Base-by-base conservation (phyloP, 1,140 invertebrate species). In the Ctenoplectra terminalis region DNA sequence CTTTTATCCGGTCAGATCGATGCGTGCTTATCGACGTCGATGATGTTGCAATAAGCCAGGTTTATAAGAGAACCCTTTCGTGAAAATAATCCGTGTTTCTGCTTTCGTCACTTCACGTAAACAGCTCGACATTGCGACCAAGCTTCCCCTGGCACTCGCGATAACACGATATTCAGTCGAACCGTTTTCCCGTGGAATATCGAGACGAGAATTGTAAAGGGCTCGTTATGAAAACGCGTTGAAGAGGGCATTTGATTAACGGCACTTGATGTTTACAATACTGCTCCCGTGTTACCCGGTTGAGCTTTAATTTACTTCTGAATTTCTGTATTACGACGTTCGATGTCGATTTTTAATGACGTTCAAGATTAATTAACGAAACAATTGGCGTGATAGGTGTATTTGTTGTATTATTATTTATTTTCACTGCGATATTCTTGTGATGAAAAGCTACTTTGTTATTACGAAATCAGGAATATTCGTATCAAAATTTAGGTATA, bases 231-330 rank as follows among this genome's bases (percentile, higher is more conserved):
- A 69, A 69, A 67, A 50, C 74, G 56, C 56, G 40, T 61, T 34
- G 20, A 77, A 56, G 50, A 34, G 74, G 63, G 9, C 56, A 67
- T 67, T 77, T 17, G 50, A 77, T 77, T 69, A 77, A 54, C 37
- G 40, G 40, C 66, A 77, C 50, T 46, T 50, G 26, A 13, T 8
- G 20, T 43, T 67, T 54, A 26, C 31, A n/a, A 26, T 37, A 11
- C 26, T 29, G 5, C 34, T 40, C 11, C 37, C n/a, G 34, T 11
- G 17, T 7, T 46, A 20, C 29, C 5, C 37, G 37, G 54, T 52
- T 20, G 8, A 40, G 23, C 37, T 70, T 70, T 70, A 37, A 70
- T 52, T 70, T 52, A 52, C 48, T 37, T 29, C 29, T 56, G 34
- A 71, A 54, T 26, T 26, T 17, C 29, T 37, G 23, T 17, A 48